These are phyloP conservation scores for Adelosebastes latens DNA, from an alignment of 2,797 vertebrate genomes.

Conservation along the genomic window DNA sequence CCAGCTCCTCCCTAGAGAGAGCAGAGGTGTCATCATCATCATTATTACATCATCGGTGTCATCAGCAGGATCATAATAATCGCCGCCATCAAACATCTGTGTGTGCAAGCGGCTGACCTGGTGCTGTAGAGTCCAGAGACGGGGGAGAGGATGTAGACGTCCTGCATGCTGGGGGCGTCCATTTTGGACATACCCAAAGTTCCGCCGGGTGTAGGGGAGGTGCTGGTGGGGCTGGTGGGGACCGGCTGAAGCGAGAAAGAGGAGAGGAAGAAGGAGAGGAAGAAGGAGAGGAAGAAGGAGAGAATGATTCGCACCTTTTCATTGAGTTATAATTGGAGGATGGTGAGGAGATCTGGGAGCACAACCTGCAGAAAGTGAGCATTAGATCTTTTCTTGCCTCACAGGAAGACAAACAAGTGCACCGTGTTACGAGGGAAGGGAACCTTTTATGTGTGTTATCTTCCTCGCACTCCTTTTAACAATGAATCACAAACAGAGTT, in stretches of 20 bases:
- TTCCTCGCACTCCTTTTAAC: conserved; percentile 24
- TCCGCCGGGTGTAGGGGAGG: conserved; percentile 85
- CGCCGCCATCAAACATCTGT: conserved; percentile 26
- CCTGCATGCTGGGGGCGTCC: conserved; percentile 87
- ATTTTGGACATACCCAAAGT: conserved; percentile 89
- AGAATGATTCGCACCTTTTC: neutral
- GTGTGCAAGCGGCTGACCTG: conserved; percentile 78
- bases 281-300: too few relatives aligned
- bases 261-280: neutral
- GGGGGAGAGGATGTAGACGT: conserved; percentile 90
- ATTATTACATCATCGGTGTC: neutral
- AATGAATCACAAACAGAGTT: conserved; percentile 45
- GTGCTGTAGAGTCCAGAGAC: conserved; percentile 88
- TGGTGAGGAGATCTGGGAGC: conserved; percentile 2
- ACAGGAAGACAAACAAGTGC: conserved; percentile 35
- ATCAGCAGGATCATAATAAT: conserved; percentile 31
- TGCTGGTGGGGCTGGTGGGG: conserved; percentile 84
- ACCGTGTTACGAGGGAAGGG: neutral
- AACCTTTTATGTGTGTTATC: conserved; percentile 35
- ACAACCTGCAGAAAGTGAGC: conserved; percentile 20
- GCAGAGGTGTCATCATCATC: conserved; percentile 27
- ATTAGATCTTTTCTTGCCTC: conserved; percentile 5
- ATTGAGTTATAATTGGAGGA: neutral
- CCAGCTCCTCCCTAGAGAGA: conserved; percentile 87
- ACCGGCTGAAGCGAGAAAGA: conserved; percentile 79